phyloP scores from a whole-genome alignment of 2,113 vertebrate genomes.

The Etheostoma spectabile region DNA sequence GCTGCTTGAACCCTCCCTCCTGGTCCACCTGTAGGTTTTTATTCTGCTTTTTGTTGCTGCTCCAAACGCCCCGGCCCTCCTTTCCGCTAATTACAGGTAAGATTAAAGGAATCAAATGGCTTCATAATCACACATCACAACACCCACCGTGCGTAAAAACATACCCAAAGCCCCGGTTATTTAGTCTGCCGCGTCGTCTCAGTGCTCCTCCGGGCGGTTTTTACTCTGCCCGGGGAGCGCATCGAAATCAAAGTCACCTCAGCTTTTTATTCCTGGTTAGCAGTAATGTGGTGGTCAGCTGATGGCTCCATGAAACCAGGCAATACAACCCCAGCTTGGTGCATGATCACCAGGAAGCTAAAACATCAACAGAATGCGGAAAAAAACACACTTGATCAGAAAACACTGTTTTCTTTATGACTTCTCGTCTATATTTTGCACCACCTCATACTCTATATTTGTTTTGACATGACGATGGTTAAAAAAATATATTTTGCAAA shows the following conservation, averaged over 20 bases:
- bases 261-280: slow-evolving; percentile 11
- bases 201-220: neutral
- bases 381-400: neutral
- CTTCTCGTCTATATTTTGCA: neutral
- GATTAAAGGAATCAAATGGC: slow-evolving; percentile 56
- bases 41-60: slow-evolving; percentile 71
- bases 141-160: slow-evolving; percentile 67
- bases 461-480: neutral
- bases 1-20: slow-evolving; percentile 53
- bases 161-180: slow-evolving; percentile 43
- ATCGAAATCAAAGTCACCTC: neutral
- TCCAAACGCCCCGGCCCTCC: slow-evolving; percentile 74
- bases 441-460: neutral
- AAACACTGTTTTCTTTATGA: neutral
- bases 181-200: slow-evolving; percentile 44
- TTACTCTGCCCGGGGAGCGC: slow-evolving; percentile 20
- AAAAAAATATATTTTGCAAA: neutral
- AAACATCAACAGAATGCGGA: neutral
- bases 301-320: neutral
- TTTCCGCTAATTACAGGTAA: slow-evolving; percentile 85
- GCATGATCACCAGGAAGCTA: slow-evolving; percentile 8
- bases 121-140: slow-evolving; percentile 57
- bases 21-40: slow-evolving; percentile 77
- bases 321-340: neutral
- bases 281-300: slow-evolving; percentile 1